Evolutionary conservation across 2,888 invertebrate species (phyloP).

Genomic region (Xestia ashworthii): DNA sequence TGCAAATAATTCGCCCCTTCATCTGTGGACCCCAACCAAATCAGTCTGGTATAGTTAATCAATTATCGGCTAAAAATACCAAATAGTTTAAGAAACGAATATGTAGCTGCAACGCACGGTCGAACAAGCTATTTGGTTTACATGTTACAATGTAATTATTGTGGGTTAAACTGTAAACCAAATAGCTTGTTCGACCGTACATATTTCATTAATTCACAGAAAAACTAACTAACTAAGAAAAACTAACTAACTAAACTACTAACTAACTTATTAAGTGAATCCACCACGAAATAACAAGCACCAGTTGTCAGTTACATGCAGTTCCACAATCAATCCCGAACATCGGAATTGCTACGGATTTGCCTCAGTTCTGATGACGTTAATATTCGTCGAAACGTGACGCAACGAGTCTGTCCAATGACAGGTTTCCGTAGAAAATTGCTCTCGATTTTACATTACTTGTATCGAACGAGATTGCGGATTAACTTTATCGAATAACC

Average conservation of each 20-base stretch:
- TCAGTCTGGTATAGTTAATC: too few relatives aligned
- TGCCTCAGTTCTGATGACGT: conserved; percentile 53
- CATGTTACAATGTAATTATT: too few relatives aligned
- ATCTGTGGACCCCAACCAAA: too few relatives aligned
- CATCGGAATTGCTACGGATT: conserved; percentile 37
- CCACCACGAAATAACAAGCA: conserved; percentile 19
- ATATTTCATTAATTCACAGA: background rate
- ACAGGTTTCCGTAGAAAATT: conserved; percentile 66
- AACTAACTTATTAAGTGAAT: conserved; percentile 4
- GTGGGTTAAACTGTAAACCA: too few relatives aligned
- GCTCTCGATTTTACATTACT: conserved; percentile 65
- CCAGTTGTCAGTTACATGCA: conserved; percentile 14
- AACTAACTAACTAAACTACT: too few relatives aligned
- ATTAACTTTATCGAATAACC: conserved; percentile 64
- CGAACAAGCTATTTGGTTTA: too few relatives aligned
- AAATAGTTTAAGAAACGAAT: background rate
- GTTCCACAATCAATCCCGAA: conserved; percentile 33
- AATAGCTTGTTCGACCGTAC: too few relatives aligned
- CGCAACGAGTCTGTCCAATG: conserved; percentile 59
- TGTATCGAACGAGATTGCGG: conserved; percentile 59
- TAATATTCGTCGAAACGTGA: conserved; percentile 59
- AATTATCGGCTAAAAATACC: background rate
- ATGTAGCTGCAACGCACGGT: background rate
- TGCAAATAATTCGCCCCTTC: too few relatives aligned
- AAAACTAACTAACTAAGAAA: too few relatives aligned